Base-by-base conservation (phyloP, 2,113 vertebrate species). In the Burhinus oedicnemus region DNA sequence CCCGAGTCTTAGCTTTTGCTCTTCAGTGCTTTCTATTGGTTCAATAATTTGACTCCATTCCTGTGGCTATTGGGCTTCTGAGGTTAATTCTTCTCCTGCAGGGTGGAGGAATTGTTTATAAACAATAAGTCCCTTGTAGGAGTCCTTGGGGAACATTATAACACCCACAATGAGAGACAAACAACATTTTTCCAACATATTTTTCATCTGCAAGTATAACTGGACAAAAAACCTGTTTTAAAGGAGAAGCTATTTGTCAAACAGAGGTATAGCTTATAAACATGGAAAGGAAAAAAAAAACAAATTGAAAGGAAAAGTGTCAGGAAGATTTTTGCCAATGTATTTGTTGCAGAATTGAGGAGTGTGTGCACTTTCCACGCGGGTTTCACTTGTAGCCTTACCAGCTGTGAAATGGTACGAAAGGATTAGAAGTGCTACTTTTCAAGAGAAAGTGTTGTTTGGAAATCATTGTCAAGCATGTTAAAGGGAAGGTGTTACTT, bases 401-500 rank as follows among this genome's bases (percentile, higher is more conserved):
- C 42, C 64, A 95, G 61, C 74, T 91, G 44, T 79, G 65, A 79
- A 65, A 88, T 15, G 26, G 54, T 80, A 80, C 22, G 45, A 88
- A 91, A 54, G 27, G 60, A 78, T 93, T 84, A 85, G 34, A 87
- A 80, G 78, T 91, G 81, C 8, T 90, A 66, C 45, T 88, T 93
- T 87, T 88, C 61, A 77, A 88, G 27, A 68, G 23, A 44, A 96
- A 89, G 34, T 79, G 65, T 61, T 87, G 27, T 80, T 83, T 74
- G 68, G 69, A 95, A 93, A 84, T 80, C 36, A 78, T 81, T 92
- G 69, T 90, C 76, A 82, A 82, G 52, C 68, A 81, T 34, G n/a
- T 68, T 76, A 83, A 81, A 71, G 11, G 20, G 42, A 94, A 92
- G 6, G 14, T 86, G 51, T 75, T 84, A 90, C 68, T 71, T 97